These are phyloP conservation scores for Sebastes cheni DNA, from an alignment of 2,797 vertebrate genomes.

Conservation along the genomic window DNA sequence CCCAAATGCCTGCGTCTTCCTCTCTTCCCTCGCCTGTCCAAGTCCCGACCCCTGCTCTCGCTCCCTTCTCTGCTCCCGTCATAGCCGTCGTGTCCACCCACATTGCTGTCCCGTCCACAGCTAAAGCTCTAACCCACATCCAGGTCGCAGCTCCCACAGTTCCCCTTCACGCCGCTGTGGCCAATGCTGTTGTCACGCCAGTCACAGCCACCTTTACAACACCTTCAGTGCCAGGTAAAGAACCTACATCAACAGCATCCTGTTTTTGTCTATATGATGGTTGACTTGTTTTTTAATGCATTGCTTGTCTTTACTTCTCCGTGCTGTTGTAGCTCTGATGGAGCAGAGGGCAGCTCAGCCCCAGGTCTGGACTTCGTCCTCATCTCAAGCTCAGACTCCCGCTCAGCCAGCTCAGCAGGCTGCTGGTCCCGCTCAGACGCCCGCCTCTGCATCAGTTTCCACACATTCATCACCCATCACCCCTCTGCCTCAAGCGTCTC, in stretches of 20 bases:
- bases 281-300: not conserved
- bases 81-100: slow-evolving; percentile 60
- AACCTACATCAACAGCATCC: not conserved
- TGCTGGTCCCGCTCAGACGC: slow-evolving; percentile 65
- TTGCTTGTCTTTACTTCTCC: not conserved
- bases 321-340: slow-evolving; percentile 63
- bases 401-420: slow-evolving; percentile 64
- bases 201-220: slow-evolving; percentile 81
- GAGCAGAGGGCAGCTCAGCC: slow-evolving; percentile 70
- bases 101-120: slow-evolving; percentile 45
- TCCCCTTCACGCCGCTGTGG: slow-evolving; percentile 60
- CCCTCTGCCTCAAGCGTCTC: slow-evolving; percentile 75
- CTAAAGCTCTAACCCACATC: slow-evolving; percentile 59
- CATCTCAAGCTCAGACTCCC: slow-evolving; percentile 62
- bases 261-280: not conserved
- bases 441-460: slow-evolving; percentile 66
- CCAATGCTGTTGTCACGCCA: slow-evolving; percentile 71
- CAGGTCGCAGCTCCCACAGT: slow-evolving; percentile 39
- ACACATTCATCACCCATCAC: slow-evolving; percentile 78
- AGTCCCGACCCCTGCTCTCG: slow-evolving; percentile 55
- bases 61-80: slow-evolving; percentile 61
- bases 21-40: slow-evolving; percentile 61
- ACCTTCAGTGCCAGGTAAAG: slow-evolving; percentile 88
- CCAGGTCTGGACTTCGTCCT: slow-evolving; percentile 61
- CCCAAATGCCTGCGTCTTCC: slow-evolving; percentile 35